Evolutionary conservation across 2,888 invertebrate species (phyloP).

Genomic region (Eilema caniola): DNA sequence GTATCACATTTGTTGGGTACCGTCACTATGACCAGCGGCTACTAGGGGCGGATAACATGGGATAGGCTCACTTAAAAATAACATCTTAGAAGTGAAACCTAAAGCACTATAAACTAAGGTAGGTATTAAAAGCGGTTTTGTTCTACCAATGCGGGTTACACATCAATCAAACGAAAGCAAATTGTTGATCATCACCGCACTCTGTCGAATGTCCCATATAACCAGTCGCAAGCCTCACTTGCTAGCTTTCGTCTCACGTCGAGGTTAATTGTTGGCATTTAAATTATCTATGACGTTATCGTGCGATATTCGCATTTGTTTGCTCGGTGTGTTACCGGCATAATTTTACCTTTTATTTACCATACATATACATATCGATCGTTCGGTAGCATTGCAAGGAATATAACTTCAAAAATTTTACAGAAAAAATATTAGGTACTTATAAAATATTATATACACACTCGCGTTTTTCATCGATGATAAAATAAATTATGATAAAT

Average conservation of each 20-base stretch:
- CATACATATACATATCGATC: not conserved
- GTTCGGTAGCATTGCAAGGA: not conserved
- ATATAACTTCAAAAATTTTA: not conserved
- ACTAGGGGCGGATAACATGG: constrained; percentile 5
- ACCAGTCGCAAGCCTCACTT: too few species aligned
- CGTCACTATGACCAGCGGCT: constrained; percentile 40
- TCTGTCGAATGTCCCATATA: too few species aligned
- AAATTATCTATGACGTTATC: too few species aligned
- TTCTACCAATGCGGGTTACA: not conserved
- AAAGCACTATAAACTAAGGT: not conserved
- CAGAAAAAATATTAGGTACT: not conserved
- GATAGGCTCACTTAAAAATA: not conserved
- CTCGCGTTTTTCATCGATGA: not conserved
- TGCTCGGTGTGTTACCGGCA: not conserved
- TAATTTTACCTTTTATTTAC: not conserved
- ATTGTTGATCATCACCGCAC: not conserved
- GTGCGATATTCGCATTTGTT: not conserved
- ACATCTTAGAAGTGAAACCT: not conserved
- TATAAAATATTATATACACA: not conserved
- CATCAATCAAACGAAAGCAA: not conserved
- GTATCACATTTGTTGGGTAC: constrained; percentile 64
- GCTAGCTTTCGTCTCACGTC: not conserved
- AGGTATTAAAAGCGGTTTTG: too few species aligned
- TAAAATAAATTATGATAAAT: not conserved
- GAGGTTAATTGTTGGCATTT: not conserved